Percentiles rank a stretch among this genome's conserved stretches.
Evolutionary conservation across 2,797 vertebrate genomes (phyloP).

Genomic region (Thripadectes ignobilis): DNA sequence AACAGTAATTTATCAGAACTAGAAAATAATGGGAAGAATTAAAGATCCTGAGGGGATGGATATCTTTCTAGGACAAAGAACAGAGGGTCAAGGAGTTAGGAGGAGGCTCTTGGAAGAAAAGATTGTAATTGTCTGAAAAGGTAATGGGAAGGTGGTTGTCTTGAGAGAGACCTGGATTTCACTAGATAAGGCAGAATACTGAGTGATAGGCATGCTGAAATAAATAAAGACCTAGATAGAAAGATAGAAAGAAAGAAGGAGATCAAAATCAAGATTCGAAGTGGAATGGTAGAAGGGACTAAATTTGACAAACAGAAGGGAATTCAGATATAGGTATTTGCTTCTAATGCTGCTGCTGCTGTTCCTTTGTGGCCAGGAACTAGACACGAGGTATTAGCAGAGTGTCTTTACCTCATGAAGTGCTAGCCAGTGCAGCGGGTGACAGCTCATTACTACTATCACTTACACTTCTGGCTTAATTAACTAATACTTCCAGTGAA

Average conservation of each 20-base stretch:
- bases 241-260: neutral
- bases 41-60: neutral
- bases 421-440: neutral
- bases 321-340: neutral
- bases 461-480: neutral
- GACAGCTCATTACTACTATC: neutral
- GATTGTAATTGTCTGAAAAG: neutral
- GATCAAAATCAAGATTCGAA: neutral
- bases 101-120: neutral
- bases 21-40: constrained; percentile 5
- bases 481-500: neutral
- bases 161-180: neutral
- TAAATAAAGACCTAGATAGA: neutral
- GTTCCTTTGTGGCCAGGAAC: neutral
- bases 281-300: neutral
- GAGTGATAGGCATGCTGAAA: neutral
- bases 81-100: neutral
- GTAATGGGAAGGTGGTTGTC: neutral
- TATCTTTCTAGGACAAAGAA: constrained; percentile 16
- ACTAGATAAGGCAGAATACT: neutral
- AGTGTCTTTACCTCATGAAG: neutral
- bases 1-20: constrained; percentile 2
- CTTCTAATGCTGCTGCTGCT: neutral
- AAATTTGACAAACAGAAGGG: neutral
- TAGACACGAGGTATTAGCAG: neutral